phyloP scores from a whole-genome alignment of 2,888 invertebrate genomes.

The Drymonia ruficornis region DNA sequence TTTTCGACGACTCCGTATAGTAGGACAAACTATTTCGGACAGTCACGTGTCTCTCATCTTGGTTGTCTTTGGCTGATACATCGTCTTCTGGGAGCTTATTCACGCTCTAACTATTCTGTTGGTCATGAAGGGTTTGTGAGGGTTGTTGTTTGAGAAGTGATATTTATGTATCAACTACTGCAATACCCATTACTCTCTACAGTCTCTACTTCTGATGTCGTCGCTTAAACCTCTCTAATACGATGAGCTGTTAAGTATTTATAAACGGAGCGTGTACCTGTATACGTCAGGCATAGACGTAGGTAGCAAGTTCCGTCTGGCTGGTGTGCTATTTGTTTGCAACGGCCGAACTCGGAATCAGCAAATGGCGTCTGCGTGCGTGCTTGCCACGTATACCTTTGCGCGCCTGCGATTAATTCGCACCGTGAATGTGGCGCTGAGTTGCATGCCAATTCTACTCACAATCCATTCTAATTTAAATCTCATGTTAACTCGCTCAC shows the following conservation, averaged over 20 bases:
- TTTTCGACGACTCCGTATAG: too few species aligned
- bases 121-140: too few species aligned
- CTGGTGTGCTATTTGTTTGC: slow-evolving; percentile 13
- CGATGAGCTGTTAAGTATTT: background rate
- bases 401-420: slow-evolving; percentile 49
- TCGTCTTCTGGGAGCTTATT: too few species aligned
- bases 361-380: slow-evolving; percentile 32
- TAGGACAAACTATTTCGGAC: too few species aligned
- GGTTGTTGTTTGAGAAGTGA: too few species aligned
- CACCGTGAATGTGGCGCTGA: slow-evolving; percentile 46
- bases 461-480: slow-evolving; percentile 41
- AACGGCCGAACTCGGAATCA: slow-evolving; percentile 22
- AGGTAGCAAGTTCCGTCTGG: slow-evolving; percentile 12
- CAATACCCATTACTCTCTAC: background rate
- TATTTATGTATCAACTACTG: background rate
- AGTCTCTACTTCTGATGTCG: background rate
- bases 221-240: background rate
- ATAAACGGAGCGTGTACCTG: background rate
- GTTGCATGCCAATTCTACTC: slow-evolving; percentile 39
- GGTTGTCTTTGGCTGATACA: too few species aligned
- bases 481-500: slow-evolving; percentile 43
- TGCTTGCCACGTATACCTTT: slow-evolving; percentile 55
- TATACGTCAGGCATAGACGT: too few species aligned
- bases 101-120: too few species aligned
- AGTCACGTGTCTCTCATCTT: too few species aligned